These are phyloP conservation scores for Mesorhabditis belari DNA, from an alignment of 2,888 invertebrate genomes.

Conservation along the genomic window DNA sequence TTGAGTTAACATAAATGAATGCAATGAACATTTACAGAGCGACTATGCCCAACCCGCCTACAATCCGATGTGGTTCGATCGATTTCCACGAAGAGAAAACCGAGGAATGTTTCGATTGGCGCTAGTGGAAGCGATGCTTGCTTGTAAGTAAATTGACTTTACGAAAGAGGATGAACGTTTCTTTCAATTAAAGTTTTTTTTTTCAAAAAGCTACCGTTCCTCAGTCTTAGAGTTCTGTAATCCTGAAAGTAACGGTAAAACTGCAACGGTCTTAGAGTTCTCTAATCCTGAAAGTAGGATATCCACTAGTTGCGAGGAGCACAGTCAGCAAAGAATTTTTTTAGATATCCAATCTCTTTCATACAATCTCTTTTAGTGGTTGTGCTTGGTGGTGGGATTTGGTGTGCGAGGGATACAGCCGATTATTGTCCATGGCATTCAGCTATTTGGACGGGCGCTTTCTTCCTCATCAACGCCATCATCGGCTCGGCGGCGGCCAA, in stretches of 20 bases:
- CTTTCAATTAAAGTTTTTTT: too few species aligned
- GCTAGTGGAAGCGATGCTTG: constrained; percentile 41
- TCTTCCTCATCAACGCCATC: constrained; percentile 38
- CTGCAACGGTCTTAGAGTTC: too few species aligned
- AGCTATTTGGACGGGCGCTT: constrained; percentile 47
- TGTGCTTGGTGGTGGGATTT: constrained; percentile 44
- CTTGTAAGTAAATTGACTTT: constrained; percentile 17
- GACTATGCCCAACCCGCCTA: constrained; percentile 11
- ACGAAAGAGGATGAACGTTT: too few species aligned
- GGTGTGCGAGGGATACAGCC: constrained; percentile 46
- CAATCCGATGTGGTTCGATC: constrained; percentile 44
- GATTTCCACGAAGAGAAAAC: constrained; percentile 45
- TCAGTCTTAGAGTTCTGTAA: too few species aligned
- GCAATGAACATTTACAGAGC: not conserved
- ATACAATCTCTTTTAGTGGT: constrained; percentile 22
- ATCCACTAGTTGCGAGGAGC: too few species aligned
- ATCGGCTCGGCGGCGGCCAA: constrained; percentile 12
- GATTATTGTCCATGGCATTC: constrained; percentile 52
- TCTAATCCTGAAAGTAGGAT: too few species aligned
- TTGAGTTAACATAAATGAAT: too few species aligned
- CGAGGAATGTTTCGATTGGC: constrained; percentile 48
- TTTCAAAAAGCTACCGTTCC: too few species aligned
- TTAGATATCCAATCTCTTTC: not conserved
- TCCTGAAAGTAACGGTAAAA: too few species aligned
- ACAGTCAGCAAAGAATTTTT: too few species aligned